phyloP scores from a whole-genome alignment of 2,888 invertebrate genomes.

The Lasioglossum oenotherae region DNA sequence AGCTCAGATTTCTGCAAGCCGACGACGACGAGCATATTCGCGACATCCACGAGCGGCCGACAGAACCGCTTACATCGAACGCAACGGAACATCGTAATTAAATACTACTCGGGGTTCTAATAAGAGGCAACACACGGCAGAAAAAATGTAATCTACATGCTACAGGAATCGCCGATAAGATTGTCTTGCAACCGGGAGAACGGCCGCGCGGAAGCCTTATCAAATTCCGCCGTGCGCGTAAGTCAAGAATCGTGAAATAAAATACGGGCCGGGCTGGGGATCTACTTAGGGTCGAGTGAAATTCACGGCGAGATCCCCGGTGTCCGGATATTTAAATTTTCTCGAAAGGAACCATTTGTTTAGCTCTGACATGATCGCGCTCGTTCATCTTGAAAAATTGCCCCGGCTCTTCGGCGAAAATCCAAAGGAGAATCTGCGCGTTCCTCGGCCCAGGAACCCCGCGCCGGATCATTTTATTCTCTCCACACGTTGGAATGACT shows the following conservation, averaged over 20 bases:
- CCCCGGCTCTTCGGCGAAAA: slow-evolving; percentile 1
- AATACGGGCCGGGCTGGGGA: neutral
- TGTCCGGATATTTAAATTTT: slow-evolving; percentile 18
- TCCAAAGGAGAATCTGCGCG: neutral
- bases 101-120: slow-evolving; percentile 29
- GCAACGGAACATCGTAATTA: slow-evolving; percentile 24
- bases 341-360: slow-evolving; percentile 16
- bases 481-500: neutral
- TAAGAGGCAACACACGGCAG: slow-evolving; percentile 28
- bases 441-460: neutral
- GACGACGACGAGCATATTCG: neutral
- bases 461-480: neutral
- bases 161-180: slow-evolving; percentile 39
- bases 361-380: slow-evolving; percentile 20
- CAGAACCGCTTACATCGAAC: neutral
- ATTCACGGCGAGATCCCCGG: neutral
- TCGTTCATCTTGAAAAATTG: slow-evolving; percentile 29
- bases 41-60: neutral
- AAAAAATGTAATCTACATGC: slow-evolving; percentile 6
- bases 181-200: slow-evolving; percentile 38
- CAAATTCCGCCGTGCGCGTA: slow-evolving; percentile 15
- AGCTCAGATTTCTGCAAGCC: neutral
- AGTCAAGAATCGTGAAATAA: slow-evolving; percentile 4
- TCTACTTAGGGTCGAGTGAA: slow-evolving; percentile 2
- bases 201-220: slow-evolving; percentile 27